phyloP scores from a whole-genome alignment of 2,888 invertebrate genomes.

The Tipula confusa region DNA sequence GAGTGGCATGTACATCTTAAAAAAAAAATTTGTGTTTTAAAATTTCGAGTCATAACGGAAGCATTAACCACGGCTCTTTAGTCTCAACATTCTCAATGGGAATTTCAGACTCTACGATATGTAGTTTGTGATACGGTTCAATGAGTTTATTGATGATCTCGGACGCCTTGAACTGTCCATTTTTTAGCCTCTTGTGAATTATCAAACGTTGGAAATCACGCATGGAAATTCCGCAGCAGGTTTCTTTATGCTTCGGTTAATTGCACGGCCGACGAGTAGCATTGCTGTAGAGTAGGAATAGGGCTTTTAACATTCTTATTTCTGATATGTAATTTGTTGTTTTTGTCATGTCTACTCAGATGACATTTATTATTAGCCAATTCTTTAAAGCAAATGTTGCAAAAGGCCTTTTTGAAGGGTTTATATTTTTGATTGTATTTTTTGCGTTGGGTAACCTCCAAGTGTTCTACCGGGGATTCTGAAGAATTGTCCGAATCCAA shows the following conservation, averaged over 20 bases:
- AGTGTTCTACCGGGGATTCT: background rate
- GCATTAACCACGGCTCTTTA: background rate
- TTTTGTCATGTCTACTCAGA: background rate
- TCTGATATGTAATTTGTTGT: background rate
- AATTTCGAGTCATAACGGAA: background rate
- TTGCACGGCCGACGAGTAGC: background rate
- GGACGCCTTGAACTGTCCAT: background rate
- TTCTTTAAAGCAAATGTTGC: background rate
- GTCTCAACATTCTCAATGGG: background rate
- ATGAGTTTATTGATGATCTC: background rate
- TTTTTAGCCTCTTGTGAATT: background rate
- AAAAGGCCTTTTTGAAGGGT: background rate
- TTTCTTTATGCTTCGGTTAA: background rate
- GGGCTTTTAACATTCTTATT: background rate
- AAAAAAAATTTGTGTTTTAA: background rate
- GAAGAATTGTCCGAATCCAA: background rate
- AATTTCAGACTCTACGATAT: background rate
- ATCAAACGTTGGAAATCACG: background rate
- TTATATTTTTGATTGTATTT: background rate
- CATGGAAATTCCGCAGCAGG: background rate
- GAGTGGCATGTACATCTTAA: background rate
- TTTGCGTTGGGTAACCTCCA: background rate
- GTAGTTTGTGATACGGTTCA: background rate
- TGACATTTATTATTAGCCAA: background rate
- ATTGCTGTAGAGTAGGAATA: background rate